phyloP scores from a whole-genome alignment of 2,888 invertebrate species.

The Apotomis betuletana region DNA sequence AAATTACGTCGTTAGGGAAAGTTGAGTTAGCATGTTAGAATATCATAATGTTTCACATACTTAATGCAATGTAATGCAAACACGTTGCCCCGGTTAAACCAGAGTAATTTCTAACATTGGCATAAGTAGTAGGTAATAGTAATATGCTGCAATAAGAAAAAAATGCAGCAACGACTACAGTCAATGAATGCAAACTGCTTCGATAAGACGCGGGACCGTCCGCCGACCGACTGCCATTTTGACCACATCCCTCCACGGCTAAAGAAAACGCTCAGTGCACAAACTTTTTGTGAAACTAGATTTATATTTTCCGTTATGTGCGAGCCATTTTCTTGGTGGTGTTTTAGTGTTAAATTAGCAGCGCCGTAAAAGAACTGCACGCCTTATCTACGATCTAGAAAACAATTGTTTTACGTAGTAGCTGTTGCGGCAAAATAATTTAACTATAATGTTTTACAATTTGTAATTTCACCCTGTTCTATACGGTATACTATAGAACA shows the following conservation, averaged over 20 bases:
- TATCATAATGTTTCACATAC: constrained; percentile 33
- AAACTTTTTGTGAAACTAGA: constrained; percentile 59
- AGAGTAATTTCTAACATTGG: constrained; percentile 30
- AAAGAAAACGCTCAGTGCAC: constrained; percentile 48
- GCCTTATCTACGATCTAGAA: constrained; percentile 29
- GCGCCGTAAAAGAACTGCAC: constrained; percentile 45
- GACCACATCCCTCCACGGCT: constrained; percentile 49
- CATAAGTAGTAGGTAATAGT: constrained; percentile 29
- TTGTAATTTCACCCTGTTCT: not conserved
- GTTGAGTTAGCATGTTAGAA: constrained; percentile 32
- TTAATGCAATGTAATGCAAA: constrained; percentile 29
- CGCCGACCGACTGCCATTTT: constrained; percentile 55
- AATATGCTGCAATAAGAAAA: constrained; percentile 26
- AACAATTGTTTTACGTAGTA: constrained; percentile 8
- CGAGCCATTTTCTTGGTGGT: constrained; percentile 43
- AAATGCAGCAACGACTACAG: constrained; percentile 39
- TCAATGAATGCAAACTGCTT: constrained; percentile 56
- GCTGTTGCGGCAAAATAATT: constrained; percentile 10
- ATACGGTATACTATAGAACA: not conserved
- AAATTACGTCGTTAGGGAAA: constrained; percentile 18
- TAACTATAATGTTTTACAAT: constrained; percentile 13
- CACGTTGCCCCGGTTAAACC: constrained; percentile 26
- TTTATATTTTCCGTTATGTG: constrained; percentile 63
- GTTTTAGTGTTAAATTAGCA: constrained; percentile 47
- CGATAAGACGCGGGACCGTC: constrained; percentile 49